phyloP scores from a whole-genome alignment of 92 coral and sea anemone species.

The Heliopora coerulea region DNA sequence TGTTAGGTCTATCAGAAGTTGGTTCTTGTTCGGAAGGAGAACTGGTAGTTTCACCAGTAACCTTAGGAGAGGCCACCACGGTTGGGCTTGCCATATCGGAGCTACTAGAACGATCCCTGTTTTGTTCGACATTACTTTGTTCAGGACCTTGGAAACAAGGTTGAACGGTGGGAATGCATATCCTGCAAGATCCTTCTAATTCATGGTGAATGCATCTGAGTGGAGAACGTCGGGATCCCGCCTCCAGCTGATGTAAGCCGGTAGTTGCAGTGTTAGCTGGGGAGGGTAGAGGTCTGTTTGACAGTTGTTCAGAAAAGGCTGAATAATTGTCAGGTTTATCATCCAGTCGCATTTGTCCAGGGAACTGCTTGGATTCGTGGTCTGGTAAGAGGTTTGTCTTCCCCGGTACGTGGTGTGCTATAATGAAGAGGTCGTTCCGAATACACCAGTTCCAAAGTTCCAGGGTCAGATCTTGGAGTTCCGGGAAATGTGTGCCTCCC shows the following conservation, averaged over 20 bases:
- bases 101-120: slow-evolving; percentile 46
- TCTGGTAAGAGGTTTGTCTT: slow-evolving; percentile 48
- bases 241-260: slow-evolving; percentile 53
- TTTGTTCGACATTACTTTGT: slow-evolving; percentile 36
- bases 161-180: slow-evolving; percentile 52
- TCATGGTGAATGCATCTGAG: slow-evolving; percentile 40
- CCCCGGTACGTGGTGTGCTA: slow-evolving; percentile 49
- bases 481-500: slow-evolving; percentile 54
- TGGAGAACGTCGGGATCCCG: slow-evolving; percentile 53
- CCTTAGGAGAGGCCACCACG: slow-evolving; percentile 48
- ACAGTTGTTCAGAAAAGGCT: slow-evolving; percentile 46
- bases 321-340: slow-evolving; percentile 40
- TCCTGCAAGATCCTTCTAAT: slow-evolving; percentile 31
- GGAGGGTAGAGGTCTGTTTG: slow-evolving; percentile 57
- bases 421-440: slow-evolving; percentile 22
- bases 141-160: slow-evolving; percentile 35
- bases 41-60: slow-evolving; percentile 34
- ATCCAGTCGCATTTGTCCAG: slow-evolving; percentile 49
- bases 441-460: slow-evolving; percentile 59
- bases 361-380: slow-evolving; percentile 48
- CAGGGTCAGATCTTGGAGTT: slow-evolving; percentile 44
- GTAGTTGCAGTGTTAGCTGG: slow-evolving; percentile 48
- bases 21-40: not conserved
- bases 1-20: slow-evolving; percentile 25
- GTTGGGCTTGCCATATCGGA: slow-evolving; percentile 51